Evolutionary conservation across 2,888 invertebrate species (phyloP).

Genomic region (Anodontia alba): DNA sequence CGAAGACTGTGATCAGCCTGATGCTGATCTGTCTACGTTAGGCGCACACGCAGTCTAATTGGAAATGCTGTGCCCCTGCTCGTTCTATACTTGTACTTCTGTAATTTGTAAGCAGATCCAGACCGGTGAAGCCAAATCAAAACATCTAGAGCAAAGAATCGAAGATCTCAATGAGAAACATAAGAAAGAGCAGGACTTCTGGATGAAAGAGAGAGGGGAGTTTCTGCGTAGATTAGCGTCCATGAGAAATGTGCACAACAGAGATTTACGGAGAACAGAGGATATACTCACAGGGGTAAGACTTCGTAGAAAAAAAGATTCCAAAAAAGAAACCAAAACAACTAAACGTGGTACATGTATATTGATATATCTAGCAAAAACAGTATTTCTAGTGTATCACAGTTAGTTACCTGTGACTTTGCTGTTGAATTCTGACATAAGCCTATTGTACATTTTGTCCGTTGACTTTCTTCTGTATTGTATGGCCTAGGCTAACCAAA

Average conservation of each 20-base stretch:
- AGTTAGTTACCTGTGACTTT: too few relatives aligned
- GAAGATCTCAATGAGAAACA: slow-evolving; percentile 72
- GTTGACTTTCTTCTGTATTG: too few relatives aligned
- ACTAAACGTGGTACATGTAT: background rate
- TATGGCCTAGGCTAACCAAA: too few relatives aligned
- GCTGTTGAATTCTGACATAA: too few relatives aligned
- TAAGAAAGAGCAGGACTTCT: slow-evolving; percentile 71
- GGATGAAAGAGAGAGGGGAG: slow-evolving; percentile 74
- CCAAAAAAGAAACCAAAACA: too few relatives aligned
- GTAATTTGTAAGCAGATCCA: slow-evolving; percentile 62
- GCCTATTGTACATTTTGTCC: too few relatives aligned
- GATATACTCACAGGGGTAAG: slow-evolving; percentile 78
- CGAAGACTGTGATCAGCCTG: too few relatives aligned
- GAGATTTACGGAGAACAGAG: slow-evolving; percentile 73
- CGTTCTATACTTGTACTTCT: too few relatives aligned
- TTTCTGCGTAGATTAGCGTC: slow-evolving; percentile 72
- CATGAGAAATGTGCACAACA: slow-evolving; percentile 67
- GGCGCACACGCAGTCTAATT: too few relatives aligned
- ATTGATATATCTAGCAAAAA: background rate
- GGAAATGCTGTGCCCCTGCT: too few relatives aligned
- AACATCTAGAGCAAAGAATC: slow-evolving; percentile 68
- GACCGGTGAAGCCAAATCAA: slow-evolving; percentile 62
- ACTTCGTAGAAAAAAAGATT: background rate
- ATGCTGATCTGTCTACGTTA: too few relatives aligned
- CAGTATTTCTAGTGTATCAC: background rate